These are phyloP conservation scores for Vireo altiloquus DNA, from an alignment of 2,113 vertebrate species.

Conservation along the genomic window DNA sequence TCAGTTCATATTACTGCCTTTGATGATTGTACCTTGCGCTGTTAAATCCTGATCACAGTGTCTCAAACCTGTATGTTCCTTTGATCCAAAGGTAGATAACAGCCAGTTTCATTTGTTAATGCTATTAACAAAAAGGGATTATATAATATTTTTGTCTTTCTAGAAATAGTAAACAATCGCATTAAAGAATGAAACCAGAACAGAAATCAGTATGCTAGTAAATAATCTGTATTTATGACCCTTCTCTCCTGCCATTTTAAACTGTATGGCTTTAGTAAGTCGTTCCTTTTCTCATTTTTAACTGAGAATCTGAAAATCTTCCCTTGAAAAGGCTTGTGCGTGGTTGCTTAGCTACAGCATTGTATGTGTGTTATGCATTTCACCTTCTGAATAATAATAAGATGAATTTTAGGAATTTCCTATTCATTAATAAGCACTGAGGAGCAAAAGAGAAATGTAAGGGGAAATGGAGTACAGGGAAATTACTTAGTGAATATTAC, in stretches of 20 bases:
- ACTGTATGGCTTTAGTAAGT: neutral
- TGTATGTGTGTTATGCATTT: slow-evolving; percentile 17
- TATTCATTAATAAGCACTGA: neutral
- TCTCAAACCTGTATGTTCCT: neutral
- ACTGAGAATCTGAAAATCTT: slow-evolving; percentile 4
- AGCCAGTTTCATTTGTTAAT: too few relatives aligned
- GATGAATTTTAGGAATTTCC: neutral
- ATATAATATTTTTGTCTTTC: neutral
- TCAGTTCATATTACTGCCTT: neutral
- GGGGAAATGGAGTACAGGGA: neutral
- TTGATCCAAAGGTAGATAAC: neutral
- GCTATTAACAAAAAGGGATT: too few relatives aligned
- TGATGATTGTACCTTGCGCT: neutral
- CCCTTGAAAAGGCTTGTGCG: neutral
- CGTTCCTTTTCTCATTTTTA: neutral
- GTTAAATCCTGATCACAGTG: neutral
- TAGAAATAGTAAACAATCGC: neutral
- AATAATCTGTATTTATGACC: neutral
- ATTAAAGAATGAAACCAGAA: neutral
- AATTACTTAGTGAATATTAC: neutral
- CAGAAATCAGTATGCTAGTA: neutral
- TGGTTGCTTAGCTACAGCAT: slow-evolving; percentile 39
- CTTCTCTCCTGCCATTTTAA: neutral
- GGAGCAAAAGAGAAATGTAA: neutral
- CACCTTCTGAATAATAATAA: slow-evolving; percentile 43